Evolutionary conservation across 2,113 vertebrate genomes (phyloP), one percentile per base, ranked within the genome.

Genomic region (Cyrtonyx montezumae): DNA sequence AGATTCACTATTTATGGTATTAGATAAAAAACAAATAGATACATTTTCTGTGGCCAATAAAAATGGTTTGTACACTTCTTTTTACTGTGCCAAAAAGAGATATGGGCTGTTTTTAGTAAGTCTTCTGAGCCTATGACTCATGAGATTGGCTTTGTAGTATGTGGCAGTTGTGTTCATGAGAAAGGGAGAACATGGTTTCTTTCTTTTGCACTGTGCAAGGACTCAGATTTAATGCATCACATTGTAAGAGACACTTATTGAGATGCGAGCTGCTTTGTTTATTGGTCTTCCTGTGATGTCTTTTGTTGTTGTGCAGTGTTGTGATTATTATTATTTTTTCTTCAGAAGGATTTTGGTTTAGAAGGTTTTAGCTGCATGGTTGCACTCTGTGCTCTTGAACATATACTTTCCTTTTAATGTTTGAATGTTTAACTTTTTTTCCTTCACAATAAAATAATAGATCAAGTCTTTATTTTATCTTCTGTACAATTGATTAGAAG

Each of bases 81-180:
- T 51, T 32, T 56, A n/a, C 3, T 0, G 2, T 61, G 26, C 14
- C 19, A 40, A 10, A 48, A 67, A 48, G 25, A 8, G 28, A 28
- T 15, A 8, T 28, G 32, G n/a, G 5, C 19, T 45, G 18, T 1
- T 74, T 61, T 59, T 69, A 11, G 0, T 7, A 42, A n/a, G 14
- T 37, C 28, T 8, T 42, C 12, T 11, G 49, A 51, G 28, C 20
- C 16, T 15, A 5, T 19, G 20, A 43, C 14, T 56, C 11, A 30
- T 12, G 49, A 40, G 56, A 48, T 37, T 53, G 3, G 2, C 11
- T 70, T 36, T 59, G 13, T 66, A 55, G 9, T 23, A 7, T 36
- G 13, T 20, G 49, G 28, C 30, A 59, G n/a, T 48, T 9, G 6
- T 42, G 65, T 14, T 48, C 28, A 9, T 51, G 68, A 67, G 61